A percentile compares a stretch with the other conserved stretches of the same genome.
Evolutionary conservation across 2,888 invertebrate species (phyloP).

Genomic region (Pandemis cinnamomeana): DNA sequence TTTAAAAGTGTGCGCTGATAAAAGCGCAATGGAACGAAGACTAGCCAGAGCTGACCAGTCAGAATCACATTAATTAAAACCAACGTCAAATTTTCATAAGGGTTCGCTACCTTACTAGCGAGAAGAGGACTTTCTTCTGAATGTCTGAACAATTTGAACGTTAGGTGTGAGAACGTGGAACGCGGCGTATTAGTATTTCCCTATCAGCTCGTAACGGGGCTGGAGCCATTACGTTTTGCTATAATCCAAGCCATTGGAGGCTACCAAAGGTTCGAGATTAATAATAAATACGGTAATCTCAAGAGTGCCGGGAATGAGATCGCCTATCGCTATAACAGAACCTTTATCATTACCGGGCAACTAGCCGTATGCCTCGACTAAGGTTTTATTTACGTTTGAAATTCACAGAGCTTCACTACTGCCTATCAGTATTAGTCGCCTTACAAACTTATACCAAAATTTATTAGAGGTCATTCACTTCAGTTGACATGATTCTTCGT

Average conservation of each 20-base stretch:
- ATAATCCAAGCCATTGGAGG: slow-evolving; percentile 52
- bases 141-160: slow-evolving; percentile 70
- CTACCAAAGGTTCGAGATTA: slow-evolving; percentile 45
- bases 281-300: slow-evolving; percentile 40
- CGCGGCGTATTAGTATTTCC: slow-evolving; percentile 64
- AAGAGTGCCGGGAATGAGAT: slow-evolving; percentile 38
- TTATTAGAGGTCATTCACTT: neutral
- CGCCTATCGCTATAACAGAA: slow-evolving; percentile 34
- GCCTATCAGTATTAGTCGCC: neutral
- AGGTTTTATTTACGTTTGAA: neutral
- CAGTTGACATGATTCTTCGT: neutral
- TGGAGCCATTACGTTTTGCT: slow-evolving; percentile 63
- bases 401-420: no score
- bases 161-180: slow-evolving; percentile 58
- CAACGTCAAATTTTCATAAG: neutral
- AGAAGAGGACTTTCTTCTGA: slow-evolving; percentile 12
- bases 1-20: no score
- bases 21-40: no score
- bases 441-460: no score
- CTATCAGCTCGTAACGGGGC: slow-evolving; percentile 74
- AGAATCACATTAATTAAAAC: neutral
- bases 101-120: no score
- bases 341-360: slow-evolving; percentile 30
- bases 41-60: no score
- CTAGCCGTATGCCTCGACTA: slow-evolving; percentile 9